Evolutionary conservation across 1,140 invertebrate genomes (phyloP), one percentile per base, ranked within the genome.

Genomic region (Meteorus sp.): DNA sequence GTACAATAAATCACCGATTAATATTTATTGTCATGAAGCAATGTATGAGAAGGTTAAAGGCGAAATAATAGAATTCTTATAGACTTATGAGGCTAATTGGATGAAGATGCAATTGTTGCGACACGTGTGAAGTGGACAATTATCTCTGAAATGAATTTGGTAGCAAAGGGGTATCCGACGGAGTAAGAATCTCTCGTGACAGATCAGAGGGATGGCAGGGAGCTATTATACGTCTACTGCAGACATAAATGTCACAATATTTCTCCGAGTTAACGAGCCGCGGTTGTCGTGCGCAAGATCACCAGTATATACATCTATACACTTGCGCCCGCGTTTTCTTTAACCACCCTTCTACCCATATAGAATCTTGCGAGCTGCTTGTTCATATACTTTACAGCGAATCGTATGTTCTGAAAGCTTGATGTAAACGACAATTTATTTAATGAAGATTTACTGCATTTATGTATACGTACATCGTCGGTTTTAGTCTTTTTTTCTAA

Each of bases 221-320:
- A 37, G 64, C 66, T 64, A 63, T 67, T 55, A 64, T 67, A 70
- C 66, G 64, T 62, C 31, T 15, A 44, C 59, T 59, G 72, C 60
- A 63, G 68, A 68, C 72, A 73, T 76, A 73, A 74, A 64, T 72
- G 73, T 76, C 72, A 69, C 73, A 67, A 75, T 75, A 76, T 74
- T 75, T 76, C 71, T 74, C 66, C 33, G 63, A 75, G 67, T 76
- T 76, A 76, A 76, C 73, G 74, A 76, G 73, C 71, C 73, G 67
- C 61, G 60, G 22, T 59, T 29, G 59, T 44, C 45, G 29, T 31
- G 35, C 25, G 6, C n/a, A 7, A 23, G 19, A 22, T 27, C 25
- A 11, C 25, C 15, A 9, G 9, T 29, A 23, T 5, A 2, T 13
- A n/a, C 47, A 44, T 44, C 15, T 44, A 13, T 23, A 45, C 43